A percentile compares a stretch with the other conserved stretches of the same genome.
Conservation (phyloP, 2,888 invertebrate genomes). For the Xanthostigma xanthostigma region DNA sequence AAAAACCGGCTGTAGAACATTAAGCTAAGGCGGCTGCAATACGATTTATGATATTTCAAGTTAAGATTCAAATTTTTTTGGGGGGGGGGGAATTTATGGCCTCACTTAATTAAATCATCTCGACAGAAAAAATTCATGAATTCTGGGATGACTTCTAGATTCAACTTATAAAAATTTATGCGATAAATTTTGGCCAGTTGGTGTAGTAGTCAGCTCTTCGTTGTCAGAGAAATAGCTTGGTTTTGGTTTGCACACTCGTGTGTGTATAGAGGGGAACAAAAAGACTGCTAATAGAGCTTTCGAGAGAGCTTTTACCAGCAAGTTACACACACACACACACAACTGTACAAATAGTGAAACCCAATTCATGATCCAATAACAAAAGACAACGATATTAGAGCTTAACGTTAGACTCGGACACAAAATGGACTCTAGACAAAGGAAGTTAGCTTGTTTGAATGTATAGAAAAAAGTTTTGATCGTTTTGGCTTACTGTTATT, state of each 20-base stretch:
- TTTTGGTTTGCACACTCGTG: background rate
- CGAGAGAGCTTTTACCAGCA: slow-evolving; percentile 29
- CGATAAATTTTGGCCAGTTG: too few relatives aligned
- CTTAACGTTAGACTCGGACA: slow-evolving; percentile 1
- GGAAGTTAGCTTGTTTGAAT: background rate
- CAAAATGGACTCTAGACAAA: slow-evolving; percentile 5
- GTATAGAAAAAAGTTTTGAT: background rate
- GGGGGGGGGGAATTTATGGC: too few relatives aligned
- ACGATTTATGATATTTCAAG: too few relatives aligned
- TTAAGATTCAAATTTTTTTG: too few relatives aligned
- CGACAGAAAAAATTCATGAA: too few relatives aligned
- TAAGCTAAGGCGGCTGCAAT: too few relatives aligned
- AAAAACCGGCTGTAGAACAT: too few relatives aligned
- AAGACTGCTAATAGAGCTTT: slow-evolving; percentile 35
- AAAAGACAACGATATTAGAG: slow-evolving; percentile 33
- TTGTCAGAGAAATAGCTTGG: background rate
- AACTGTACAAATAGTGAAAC: slow-evolving; percentile 19
- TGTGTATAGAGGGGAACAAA: slow-evolving; percentile 10
- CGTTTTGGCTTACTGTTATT: background rate
- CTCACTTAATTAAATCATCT: too few relatives aligned
- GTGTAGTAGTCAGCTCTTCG: too few relatives aligned
- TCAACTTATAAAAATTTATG: too few relatives aligned
- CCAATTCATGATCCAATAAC: slow-evolving; percentile 36
- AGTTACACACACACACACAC: slow-evolving; percentile 6
- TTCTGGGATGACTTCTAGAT: too few relatives aligned